Conservation (phyloP, 2,888 invertebrate species). For the Sphaerophoria taeniata region DNA sequence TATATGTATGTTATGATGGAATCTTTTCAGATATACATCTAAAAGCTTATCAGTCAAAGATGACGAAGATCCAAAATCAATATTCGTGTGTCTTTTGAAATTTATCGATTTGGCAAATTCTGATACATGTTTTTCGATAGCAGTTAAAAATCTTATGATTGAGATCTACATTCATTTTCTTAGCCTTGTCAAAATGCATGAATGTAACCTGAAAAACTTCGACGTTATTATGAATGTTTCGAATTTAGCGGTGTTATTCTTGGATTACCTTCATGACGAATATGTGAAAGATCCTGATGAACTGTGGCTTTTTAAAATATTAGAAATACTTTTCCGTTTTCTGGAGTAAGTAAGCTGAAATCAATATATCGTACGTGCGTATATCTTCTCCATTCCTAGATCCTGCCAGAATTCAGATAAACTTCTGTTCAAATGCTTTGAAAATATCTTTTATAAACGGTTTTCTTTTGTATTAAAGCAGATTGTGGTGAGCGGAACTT, state of each 20-base stretch:
- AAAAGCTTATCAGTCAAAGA: neutral
- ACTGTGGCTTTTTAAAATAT: conserved; percentile 57
- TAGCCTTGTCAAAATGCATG: neutral
- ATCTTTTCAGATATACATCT: conserved; percentile 12
- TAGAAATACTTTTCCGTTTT: conserved; percentile 29
- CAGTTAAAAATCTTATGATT: conserved; percentile 28
- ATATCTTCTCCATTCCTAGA: neutral
- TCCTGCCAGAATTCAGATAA: neutral
- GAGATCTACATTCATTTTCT: conserved; percentile 48
- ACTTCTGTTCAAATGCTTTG: conserved; percentile 39
- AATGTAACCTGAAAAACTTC: conserved; percentile 30
- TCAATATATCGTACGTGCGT: neutral
- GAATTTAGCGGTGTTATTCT: conserved; percentile 41
- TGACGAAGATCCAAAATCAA: conserved; percentile 10
- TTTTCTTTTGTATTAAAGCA: conserved; percentile 32
- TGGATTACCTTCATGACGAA: conserved; percentile 12
- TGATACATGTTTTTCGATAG: neutral
- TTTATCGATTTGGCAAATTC: conserved; percentile 43
- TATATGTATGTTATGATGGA: neutral
- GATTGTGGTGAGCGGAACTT: conserved; percentile 24
- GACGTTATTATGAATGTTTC: conserved; percentile 38
- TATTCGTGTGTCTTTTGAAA: conserved; percentile 45
- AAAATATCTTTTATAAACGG: conserved; percentile 19
- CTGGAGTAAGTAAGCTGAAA: conserved; percentile 58
- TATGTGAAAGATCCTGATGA: conserved; percentile 24